Conservation (phyloP, 2,113 vertebrate species). For the Bungarus multicinctus region DNA sequence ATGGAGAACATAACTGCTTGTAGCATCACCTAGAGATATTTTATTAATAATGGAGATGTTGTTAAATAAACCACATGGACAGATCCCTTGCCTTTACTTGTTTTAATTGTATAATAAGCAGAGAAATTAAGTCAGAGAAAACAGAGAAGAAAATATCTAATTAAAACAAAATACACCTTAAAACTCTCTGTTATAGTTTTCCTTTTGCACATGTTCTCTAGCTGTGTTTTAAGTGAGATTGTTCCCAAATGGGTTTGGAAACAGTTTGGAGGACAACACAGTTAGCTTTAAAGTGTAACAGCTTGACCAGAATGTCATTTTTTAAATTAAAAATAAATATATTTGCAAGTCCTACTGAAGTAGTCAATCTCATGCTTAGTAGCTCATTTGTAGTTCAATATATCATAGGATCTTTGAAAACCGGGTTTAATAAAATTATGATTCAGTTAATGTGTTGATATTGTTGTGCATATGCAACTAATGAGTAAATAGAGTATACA, state of each 20-base stretch:
- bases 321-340: neutral
- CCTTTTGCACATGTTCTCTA: neutral
- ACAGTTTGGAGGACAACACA: neutral
- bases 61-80: neutral
- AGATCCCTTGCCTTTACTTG: neutral
- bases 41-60: neutral
- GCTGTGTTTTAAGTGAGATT: neutral
- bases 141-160: neutral
- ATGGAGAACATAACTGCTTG: neutral
- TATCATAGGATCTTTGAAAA: neutral
- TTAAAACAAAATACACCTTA: neutral
- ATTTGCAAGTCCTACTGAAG: neutral
- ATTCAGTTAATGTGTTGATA: neutral
- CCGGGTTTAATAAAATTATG: neutral
- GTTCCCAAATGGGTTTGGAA: neutral
- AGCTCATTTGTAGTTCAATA: neutral
- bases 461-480: neutral
- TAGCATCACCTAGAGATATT: neutral
- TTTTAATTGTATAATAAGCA: neutral
- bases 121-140: neutral
- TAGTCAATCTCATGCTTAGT: neutral
- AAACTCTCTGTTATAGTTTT: neutral
- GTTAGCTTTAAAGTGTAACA: neutral
- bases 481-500: neutral
- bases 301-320: neutral